Conservation (phyloP, 2,113 vertebrate genomes). For the Trematomus loennbergii region DNA sequence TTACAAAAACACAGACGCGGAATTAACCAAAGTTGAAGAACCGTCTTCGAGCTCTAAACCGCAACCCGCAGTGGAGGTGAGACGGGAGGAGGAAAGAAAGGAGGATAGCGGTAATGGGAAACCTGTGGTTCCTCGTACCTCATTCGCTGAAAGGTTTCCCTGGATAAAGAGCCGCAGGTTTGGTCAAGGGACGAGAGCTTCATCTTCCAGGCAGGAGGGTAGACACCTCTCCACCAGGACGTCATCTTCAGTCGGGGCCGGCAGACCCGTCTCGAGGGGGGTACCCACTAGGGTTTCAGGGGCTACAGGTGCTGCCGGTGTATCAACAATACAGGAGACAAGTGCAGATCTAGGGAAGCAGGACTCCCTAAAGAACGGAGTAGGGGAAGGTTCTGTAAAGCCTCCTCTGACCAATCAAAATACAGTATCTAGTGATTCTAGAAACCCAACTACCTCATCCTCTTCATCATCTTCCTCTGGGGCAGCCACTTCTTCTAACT, state of each 20-base stretch:
- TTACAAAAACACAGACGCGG: slow-evolving; percentile 43
- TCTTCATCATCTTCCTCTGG: slow-evolving; percentile 53
- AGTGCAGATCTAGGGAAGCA: slow-evolving; percentile 53
- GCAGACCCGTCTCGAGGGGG: slow-evolving; percentile 65
- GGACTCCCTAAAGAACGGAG: slow-evolving; percentile 71
- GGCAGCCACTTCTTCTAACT: slow-evolving; percentile 43
- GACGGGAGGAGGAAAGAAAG: slow-evolving; percentile 13
- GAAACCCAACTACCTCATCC: slow-evolving; percentile 64
- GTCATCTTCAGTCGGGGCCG: slow-evolving; percentile 75
- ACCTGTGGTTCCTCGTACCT: slow-evolving; percentile 46
- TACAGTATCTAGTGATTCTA: slow-evolving; percentile 41
- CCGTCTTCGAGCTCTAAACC: slow-evolving; percentile 47
- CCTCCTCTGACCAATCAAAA: slow-evolving; percentile 63
- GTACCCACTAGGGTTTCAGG: slow-evolving; percentile 66
- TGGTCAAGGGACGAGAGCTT: slow-evolving; percentile 23
- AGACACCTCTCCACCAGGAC: slow-evolving; percentile 66
- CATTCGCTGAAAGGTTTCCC: slow-evolving; percentile 66
- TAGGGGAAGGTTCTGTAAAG: slow-evolving; percentile 43
- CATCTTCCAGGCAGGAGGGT: slow-evolving; percentile 63
- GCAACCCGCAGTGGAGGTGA: slow-evolving; percentile 36
- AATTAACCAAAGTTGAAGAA: slow-evolving; percentile 57
- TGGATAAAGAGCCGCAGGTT: slow-evolving; percentile 59
- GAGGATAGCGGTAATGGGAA: slow-evolving; percentile 47
- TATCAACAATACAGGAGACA: slow-evolving; percentile 68
- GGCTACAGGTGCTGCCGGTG: slow-evolving; percentile 65